These are phyloP conservation scores for Hirudinaria manillensis DNA, from an alignment of 2,888 invertebrate genomes.

Conservation along the genomic window DNA sequence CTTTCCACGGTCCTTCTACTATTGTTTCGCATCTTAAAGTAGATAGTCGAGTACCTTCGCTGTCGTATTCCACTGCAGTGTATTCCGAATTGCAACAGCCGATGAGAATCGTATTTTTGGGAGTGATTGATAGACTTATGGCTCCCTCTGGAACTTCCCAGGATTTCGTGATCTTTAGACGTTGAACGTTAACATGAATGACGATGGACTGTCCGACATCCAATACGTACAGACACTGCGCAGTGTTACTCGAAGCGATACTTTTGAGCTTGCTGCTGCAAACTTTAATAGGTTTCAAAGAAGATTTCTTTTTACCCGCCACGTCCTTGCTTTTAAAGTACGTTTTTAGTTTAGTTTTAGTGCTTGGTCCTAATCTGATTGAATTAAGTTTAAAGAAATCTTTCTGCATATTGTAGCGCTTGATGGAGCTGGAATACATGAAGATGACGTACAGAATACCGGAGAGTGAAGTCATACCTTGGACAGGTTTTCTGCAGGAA, in stretches of 20 bases:
- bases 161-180: not conserved
- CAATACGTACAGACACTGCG: conserved; percentile 11
- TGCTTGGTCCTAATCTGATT: not conserved
- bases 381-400: not conserved
- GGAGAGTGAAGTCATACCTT: conserved; percentile 20
- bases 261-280: conserved; percentile 15
- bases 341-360: not conserved
- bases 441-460: conserved; percentile 18
- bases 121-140: not conserved
- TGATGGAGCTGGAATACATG: conserved; percentile 23
- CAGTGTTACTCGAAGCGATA: not conserved
- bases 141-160: not conserved
- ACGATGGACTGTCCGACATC: not conserved
- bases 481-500: conserved; percentile 7
- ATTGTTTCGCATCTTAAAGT: not conserved
- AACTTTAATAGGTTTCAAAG: not conserved
- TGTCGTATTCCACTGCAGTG: conserved; percentile 12
- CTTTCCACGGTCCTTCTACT: not conserved
- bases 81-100: not conserved
- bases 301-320: not conserved
- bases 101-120: not conserved
- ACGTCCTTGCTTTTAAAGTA: not conserved
- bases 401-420: conserved; percentile 20
- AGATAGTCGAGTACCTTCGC: not conserved
- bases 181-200: not conserved